phyloP scores from a whole-genome alignment of 1,140 invertebrate genomes.

The Tribolium madens region DNA sequence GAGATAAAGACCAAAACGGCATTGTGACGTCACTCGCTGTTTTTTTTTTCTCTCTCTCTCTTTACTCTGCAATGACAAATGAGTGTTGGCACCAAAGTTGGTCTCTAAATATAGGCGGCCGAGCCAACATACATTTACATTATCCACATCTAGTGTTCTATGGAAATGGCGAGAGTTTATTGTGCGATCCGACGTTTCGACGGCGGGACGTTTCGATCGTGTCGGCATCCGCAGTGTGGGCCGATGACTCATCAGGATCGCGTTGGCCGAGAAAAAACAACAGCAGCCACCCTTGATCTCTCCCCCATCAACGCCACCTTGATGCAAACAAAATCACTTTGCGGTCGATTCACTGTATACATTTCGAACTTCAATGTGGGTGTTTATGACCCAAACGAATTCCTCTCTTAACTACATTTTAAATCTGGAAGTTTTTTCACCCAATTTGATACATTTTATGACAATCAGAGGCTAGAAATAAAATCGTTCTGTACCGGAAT shows the following conservation, averaged over 20 bases:
- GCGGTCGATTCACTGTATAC: too few relatives aligned
- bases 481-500: too few relatives aligned
- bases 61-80: background rate
- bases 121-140: background rate
- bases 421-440: too few relatives aligned
- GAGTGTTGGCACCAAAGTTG: background rate
- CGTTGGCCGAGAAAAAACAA: constrained; percentile 1
- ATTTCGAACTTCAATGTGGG: too few relatives aligned
- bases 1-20: background rate
- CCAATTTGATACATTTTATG: too few relatives aligned
- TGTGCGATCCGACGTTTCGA: constrained; percentile 1
- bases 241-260: constrained; percentile 33
- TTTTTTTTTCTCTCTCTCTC: background rate
- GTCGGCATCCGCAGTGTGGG: constrained; percentile 44
- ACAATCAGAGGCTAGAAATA: too few relatives aligned
- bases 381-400: too few relatives aligned
- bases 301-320: background rate
- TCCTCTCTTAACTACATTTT: too few relatives aligned
- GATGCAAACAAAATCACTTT: too few relatives aligned
- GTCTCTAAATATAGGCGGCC: constrained; percentile 17
- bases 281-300: constrained; percentile 10
- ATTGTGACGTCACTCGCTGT: background rate
- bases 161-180: background rate
- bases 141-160: background rate
- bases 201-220: constrained; percentile 42